Percentiles rank a stretch among this genome's conserved stretches.
Evolutionary conservation across 2,797 vertebrate genomes (phyloP).

Genomic region (Sitta carolinensis): DNA sequence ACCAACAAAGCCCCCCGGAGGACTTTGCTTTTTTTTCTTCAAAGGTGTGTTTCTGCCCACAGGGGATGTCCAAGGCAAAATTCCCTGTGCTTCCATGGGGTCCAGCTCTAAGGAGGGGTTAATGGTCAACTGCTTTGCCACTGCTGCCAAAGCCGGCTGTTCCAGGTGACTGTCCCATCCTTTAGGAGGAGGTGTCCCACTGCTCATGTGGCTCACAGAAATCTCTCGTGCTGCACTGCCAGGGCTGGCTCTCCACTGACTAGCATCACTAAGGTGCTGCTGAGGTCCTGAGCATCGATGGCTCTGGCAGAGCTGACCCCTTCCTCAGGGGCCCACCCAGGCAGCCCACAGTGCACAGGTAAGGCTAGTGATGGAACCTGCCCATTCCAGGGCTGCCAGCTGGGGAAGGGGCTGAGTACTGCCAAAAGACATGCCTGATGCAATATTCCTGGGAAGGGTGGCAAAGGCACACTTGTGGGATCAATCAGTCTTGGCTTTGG

Average conservation of each 20-base stretch:
- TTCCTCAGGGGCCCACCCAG: not conserved
- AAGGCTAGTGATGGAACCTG: not conserved
- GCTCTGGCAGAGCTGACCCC: not conserved
- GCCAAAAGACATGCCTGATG: not conserved
- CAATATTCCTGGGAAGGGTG: not conserved
- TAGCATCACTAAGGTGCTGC: not conserved
- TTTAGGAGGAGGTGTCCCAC: accelerated
- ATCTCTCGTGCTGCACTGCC: not conserved
- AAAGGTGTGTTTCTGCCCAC: not conserved
- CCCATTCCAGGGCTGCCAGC: not conserved
- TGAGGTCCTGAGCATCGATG: not conserved
- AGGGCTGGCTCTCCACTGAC: not conserved
- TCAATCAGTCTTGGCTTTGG: not conserved
- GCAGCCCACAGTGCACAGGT: not conserved
- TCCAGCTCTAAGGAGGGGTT: not conserved
- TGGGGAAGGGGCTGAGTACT: not conserved
- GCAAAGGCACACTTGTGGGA: not conserved
- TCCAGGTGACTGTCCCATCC: not conserved
- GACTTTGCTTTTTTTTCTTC: not conserved
- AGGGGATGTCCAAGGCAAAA: not conserved
- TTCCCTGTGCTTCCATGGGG: accelerated
- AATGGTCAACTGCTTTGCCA: not conserved
- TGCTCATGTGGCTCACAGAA: not conserved
- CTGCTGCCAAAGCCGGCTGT: not conserved
- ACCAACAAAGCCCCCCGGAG: accelerated